Evolutionary conservation across 2,113 vertebrate species (phyloP).

Genomic region (Calyptomena viridis): DNA sequence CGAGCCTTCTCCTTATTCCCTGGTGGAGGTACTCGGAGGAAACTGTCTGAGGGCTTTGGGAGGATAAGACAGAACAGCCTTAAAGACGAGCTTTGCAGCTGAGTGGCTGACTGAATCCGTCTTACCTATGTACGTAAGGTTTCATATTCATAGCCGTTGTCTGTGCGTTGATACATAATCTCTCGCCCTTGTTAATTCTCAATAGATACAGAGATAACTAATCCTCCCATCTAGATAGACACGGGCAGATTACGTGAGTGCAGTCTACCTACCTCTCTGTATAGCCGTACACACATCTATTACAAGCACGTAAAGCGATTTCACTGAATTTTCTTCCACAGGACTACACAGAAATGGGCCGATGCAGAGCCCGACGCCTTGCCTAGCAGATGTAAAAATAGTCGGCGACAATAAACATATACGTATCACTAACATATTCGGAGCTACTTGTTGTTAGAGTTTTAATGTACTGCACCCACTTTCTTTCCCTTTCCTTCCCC

Average conservation of each 20-base stretch:
- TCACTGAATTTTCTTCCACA: not conserved
- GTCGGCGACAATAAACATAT: not conserved
- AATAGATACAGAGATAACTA: conserved; percentile 59
- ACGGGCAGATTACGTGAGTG: conserved; percentile 17
- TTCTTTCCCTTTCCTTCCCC: not conserved
- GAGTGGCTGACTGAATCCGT: conserved; percentile 26
- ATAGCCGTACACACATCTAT: not conserved
- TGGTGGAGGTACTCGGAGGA: not conserved
- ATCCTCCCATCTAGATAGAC: conserved; percentile 53
- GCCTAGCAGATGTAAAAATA: not conserved
- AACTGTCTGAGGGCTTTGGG: not conserved
- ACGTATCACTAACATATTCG: not conserved
- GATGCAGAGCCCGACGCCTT: not conserved
- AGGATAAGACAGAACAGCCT: not conserved
- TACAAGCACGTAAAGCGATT: not conserved
- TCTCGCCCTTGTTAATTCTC: conserved; percentile 60
- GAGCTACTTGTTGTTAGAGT: not conserved
- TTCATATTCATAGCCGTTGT: conserved; percentile 36
- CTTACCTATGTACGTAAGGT: conserved; percentile 39
- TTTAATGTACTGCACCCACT: not conserved
- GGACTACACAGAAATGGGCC: not conserved
- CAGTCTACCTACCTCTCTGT: conserved; percentile 9
- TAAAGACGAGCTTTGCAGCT: conserved; percentile 19
- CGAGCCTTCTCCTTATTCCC: not conserved
- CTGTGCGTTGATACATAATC: conserved; percentile 42